These are phyloP conservation scores for Calliscelio sp. DNA, from an alignment of 2,888 invertebrate genomes.

Conservation along the genomic window DNA sequence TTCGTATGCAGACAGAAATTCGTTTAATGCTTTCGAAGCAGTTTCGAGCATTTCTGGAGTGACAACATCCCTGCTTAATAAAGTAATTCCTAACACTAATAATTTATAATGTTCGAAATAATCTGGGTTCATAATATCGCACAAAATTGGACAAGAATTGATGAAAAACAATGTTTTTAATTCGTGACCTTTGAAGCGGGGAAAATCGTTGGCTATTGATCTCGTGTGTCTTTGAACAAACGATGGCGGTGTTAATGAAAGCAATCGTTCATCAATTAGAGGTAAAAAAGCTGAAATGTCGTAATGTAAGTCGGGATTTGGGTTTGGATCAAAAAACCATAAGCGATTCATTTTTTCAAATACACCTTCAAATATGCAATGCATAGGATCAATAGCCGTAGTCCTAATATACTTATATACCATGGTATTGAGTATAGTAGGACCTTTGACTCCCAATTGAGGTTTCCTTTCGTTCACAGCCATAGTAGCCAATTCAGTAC, in stretches of 20 bases:
- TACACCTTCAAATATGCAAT: conserved; percentile 43
- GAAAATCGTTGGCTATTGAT: conserved; percentile 44
- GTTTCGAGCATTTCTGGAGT: conserved; percentile 26
- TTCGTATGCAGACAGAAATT: conserved; percentile 54
- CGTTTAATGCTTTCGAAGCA: conserved; percentile 52
- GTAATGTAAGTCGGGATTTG: no score
- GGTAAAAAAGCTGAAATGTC: conserved; percentile 1
- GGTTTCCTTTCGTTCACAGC: no score
- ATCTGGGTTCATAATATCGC: conserved; percentile 41
- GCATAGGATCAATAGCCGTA: conserved; percentile 31
- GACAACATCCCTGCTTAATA: conserved; percentile 24
- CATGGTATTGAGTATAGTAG: no score
- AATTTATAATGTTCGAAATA: conserved; percentile 67
- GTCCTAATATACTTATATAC: background rate
- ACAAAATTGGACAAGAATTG: conserved; percentile 59
- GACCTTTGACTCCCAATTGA: no score
- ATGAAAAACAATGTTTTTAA: conserved; percentile 54
- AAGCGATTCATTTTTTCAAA: no score
- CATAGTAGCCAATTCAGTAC: no score
- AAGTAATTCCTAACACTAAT: conserved; percentile 56
- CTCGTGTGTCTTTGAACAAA: conserved; percentile 60
- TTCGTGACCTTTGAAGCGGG: conserved; percentile 55
- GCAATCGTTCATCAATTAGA: conserved; percentile 50
- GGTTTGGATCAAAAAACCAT: no score
- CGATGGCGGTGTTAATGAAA: conserved; percentile 37